A percentile compares a stretch with the other conserved stretches of the same genome.
phyloP scores from a whole-genome alignment of 1,140 invertebrate species.

The Plutomurus gul region DNA sequence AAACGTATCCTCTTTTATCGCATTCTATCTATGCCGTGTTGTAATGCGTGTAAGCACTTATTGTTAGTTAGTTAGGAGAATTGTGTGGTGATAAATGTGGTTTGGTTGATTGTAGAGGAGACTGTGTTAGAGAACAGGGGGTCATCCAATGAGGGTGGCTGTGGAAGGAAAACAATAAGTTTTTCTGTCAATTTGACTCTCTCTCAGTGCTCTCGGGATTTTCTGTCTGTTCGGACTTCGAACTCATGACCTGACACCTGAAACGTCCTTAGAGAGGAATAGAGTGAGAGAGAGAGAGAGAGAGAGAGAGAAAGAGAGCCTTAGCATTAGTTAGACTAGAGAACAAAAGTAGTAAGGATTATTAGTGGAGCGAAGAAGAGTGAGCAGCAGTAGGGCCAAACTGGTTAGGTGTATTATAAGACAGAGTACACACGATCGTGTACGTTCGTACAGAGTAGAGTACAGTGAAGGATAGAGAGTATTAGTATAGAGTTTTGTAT shows the following conservation, averaged over 20 bases:
- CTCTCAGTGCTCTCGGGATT: constrained; percentile 45
- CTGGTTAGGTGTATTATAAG: too few relatives aligned
- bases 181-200: constrained; percentile 44
- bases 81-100: too few relatives aligned
- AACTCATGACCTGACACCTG: constrained; percentile 35
- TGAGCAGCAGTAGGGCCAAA: too few relatives aligned
- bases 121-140: not conserved
- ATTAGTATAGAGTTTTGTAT: not conserved
- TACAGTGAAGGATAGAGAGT: too few relatives aligned
- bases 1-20: too few relatives aligned
- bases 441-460: not conserved
- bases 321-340: not conserved
- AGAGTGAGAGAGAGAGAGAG: not conserved
- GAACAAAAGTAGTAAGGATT: not conserved
- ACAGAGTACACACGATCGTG: too few relatives aligned
- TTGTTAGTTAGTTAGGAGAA: too few relatives aligned
- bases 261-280: constrained; percentile 4
- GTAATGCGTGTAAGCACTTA: too few relatives aligned
- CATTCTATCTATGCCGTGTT: not conserved
- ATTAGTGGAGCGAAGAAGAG: not conserved
- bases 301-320: not conserved
- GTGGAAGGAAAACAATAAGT: constrained; percentile 44
- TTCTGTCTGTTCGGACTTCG: constrained; percentile 30
- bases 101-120: not conserved
- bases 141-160: constrained; percentile 41